Conservation (phyloP, 2,888 invertebrate species). For the Branchellion lobata region DNA sequence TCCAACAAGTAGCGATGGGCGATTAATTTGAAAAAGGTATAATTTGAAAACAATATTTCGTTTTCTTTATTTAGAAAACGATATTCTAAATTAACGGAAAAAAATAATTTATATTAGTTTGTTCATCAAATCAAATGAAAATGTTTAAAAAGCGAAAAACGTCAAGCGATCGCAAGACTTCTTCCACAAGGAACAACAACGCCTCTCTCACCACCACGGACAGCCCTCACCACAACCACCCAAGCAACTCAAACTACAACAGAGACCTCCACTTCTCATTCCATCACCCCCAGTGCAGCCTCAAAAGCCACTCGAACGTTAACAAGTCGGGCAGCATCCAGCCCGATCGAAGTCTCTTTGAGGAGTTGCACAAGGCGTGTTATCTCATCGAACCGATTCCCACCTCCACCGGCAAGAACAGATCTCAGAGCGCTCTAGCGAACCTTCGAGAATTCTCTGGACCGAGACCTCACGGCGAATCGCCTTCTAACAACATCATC, state of each 20-base stretch:
- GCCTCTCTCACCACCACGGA: slow-evolving; percentile 5
- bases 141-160: slow-evolving; percentile 41
- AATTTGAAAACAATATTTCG: not conserved
- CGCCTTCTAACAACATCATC: not conserved
- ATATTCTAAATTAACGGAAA: too few species aligned
- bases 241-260: not conserved
- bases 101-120: not conserved
- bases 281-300: not conserved
- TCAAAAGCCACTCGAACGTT: not conserved
- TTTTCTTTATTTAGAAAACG: not conserved
- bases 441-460: not conserved
- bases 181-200: slow-evolving; percentile 27
- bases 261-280: not conserved
- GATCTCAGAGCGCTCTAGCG: not conserved
- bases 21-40: not conserved
- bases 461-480: slow-evolving; percentile 20
- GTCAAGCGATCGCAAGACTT: slow-evolving; percentile 18
- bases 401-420: not conserved
- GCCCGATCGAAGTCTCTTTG: slow-evolving; percentile 12
- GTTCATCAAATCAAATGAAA: not conserved
- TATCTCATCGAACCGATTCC: slow-evolving; percentile 34
- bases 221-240: not conserved
- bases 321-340: not conserved
- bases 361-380: slow-evolving; percentile 31
- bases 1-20: slow-evolving; percentile 4